phyloP scores from a whole-genome alignment of 1,140 invertebrate genomes.

The Temnothorax curvispinosus region DNA sequence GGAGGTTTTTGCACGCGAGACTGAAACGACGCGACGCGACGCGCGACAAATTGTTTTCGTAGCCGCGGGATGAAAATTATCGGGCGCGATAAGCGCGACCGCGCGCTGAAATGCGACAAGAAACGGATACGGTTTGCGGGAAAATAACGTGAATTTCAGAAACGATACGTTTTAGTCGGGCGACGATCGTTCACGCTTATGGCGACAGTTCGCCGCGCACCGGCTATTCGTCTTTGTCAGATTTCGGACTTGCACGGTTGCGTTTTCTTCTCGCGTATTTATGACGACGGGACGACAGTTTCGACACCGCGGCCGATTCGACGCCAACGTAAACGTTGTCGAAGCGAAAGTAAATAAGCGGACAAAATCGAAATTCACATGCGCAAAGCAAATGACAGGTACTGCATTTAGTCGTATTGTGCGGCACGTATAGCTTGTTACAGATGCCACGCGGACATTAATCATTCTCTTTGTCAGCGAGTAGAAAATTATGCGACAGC shows the following conservation, averaged over 20 bases:
- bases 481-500: constrained; percentile 31
- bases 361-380: constrained; percentile 10
- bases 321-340: not conserved
- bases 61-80: constrained; percentile 40
- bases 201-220: not conserved
- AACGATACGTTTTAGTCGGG: constrained; percentile 39
- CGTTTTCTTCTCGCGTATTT: constrained; percentile 36
- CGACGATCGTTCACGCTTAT: constrained; percentile 58
- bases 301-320: constrained; percentile 5
- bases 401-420: not conserved
- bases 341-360: constrained; percentile 34
- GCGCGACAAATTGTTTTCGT: constrained; percentile 52
- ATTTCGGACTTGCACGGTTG: constrained; percentile 29
- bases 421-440: not conserved
- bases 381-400: not conserved
- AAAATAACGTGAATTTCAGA: constrained; percentile 50
- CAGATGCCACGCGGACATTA: constrained; percentile 17
- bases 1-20: not conserved
- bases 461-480: constrained; percentile 30
- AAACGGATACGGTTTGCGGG: constrained; percentile 30
- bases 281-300: not conserved
- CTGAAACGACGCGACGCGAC: constrained; percentile 1
- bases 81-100: not conserved
- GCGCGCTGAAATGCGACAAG: constrained; percentile 31
- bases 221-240: constrained; percentile 62